Evolutionary conservation across 1,140 invertebrate species (phyloP).

Genomic region (Tetramorium parvispinum): DNA sequence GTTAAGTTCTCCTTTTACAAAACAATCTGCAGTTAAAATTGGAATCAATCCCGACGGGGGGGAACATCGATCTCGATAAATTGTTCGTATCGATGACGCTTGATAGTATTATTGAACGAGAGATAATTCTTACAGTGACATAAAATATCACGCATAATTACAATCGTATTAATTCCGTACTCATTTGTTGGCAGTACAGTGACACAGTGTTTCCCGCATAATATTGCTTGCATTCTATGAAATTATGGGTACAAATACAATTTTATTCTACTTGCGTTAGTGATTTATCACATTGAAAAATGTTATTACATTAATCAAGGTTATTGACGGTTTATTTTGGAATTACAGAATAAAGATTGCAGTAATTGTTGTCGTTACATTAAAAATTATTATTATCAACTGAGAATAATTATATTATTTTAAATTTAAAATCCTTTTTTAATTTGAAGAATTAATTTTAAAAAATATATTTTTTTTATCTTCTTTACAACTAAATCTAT

Average conservation of each 20-base stretch:
- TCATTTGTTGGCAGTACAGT: slow-evolving; percentile 16
- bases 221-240: slow-evolving; percentile 1
- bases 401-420: neutral
- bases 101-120: neutral
- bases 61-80: slow-evolving; percentile 4
- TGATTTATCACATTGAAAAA: slow-evolving; percentile 21
- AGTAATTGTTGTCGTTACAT: neutral
- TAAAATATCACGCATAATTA: slow-evolving; percentile 51
- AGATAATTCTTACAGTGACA: slow-evolving; percentile 30
- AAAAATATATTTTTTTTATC: neutral
- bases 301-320: neutral
- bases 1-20: neutral
- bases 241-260: neutral
- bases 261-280: slow-evolving; percentile 5
- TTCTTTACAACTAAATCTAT: neutral
- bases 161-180: slow-evolving; percentile 22
- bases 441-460: neutral
- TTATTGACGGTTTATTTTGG: neutral
- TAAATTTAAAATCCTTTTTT: neutral
- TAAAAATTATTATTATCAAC: neutral
- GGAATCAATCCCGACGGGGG: neutral
- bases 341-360: neutral
- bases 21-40: neutral
- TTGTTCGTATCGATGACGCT: neutral
- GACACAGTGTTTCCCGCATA: slow-evolving; percentile 15